phyloP scores from a whole-genome alignment of 35 echinoderm and acorn worm species.

The Lytechinus pictus region DNA sequence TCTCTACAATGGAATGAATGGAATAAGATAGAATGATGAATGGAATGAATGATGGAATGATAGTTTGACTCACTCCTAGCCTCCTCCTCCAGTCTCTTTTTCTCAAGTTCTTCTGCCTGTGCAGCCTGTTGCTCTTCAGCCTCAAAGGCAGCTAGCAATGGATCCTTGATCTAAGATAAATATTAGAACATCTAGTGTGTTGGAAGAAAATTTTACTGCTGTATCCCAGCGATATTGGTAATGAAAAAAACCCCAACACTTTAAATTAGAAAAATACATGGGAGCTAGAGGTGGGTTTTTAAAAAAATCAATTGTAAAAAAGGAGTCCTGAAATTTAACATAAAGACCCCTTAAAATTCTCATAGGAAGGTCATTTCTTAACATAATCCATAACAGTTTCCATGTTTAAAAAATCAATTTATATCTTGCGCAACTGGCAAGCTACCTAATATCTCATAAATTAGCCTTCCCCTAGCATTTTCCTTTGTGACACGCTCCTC shows the following conservation, averaged over 20 bases:
- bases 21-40: not conserved
- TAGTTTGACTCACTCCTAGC: slow-evolving; percentile 82
- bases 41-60: not conserved
- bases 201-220: not conserved
- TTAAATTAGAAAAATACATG: not conserved
- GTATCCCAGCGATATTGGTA: not conserved
- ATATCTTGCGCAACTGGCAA: too few relatives aligned
- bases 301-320: too few relatives aligned
- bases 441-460: too few relatives aligned
- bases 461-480: too few relatives aligned
- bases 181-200: not conserved
- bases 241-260: not conserved
- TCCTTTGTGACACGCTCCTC: too few relatives aligned
- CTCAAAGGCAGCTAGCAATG: slow-evolving; percentile 68
- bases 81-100: slow-evolving; percentile 81
- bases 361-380: too few relatives aligned
- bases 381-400: too few relatives aligned
- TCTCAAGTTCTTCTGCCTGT: slow-evolving; percentile 70
- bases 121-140: slow-evolving; percentile 77
- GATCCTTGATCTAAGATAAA: slow-evolving; percentile 83
- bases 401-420: too few relatives aligned
- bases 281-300: not conserved
- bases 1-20: not conserved
- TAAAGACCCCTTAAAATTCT: too few relatives aligned
- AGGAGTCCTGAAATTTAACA: too few relatives aligned